Evolutionary conservation across 64 coral and sea anemone genomes (phyloP).

Genomic region (Exaiptasia diaphana): DNA sequence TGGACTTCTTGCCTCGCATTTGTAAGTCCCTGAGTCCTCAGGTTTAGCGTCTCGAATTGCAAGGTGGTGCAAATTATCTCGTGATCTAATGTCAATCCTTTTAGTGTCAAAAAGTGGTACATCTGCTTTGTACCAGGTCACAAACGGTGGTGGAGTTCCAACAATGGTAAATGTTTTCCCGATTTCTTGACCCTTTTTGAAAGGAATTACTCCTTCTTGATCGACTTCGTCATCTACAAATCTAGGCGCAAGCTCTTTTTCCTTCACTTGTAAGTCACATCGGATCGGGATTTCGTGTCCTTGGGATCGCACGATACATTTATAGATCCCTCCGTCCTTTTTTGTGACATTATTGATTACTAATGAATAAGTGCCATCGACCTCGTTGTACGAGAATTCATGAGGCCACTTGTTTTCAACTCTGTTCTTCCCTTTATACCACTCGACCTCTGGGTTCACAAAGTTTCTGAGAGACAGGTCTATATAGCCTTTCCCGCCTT

Average conservation of each 20-base stretch:
- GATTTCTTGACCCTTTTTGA: conserved; percentile 27
- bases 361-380: conserved; percentile 16
- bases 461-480: conserved; percentile 50
- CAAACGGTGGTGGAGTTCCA: conserved; percentile 15
- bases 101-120: conserved; percentile 14
- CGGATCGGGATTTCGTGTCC: conserved; percentile 38
- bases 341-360: conserved; percentile 26
- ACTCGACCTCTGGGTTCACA: conserved; percentile 32
- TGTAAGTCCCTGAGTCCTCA: conserved; percentile 62
- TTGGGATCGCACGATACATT: conserved; percentile 60
- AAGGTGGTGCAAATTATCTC: conserved; percentile 13
- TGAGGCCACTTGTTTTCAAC: conserved; percentile 3
- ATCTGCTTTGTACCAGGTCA: conserved; percentile 47
- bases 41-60: conserved; percentile 32
- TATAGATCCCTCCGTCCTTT: conserved; percentile 51
- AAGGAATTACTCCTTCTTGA: background rate
- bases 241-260: conserved; percentile 33
- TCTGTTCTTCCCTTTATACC: conserved; percentile 33
- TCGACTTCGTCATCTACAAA: conserved; percentile 7
- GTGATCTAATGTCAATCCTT: conserved; percentile 32
- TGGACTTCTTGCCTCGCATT: conserved; percentile 37
- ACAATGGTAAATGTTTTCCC: conserved; percentile 1
- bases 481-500: conserved; percentile 54
- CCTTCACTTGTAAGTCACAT: conserved; percentile 35
- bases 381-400: conserved; percentile 31